Evolutionary conservation across 1,140 invertebrate genomes (phyloP).

Genomic region (Drosophila serrata): DNA sequence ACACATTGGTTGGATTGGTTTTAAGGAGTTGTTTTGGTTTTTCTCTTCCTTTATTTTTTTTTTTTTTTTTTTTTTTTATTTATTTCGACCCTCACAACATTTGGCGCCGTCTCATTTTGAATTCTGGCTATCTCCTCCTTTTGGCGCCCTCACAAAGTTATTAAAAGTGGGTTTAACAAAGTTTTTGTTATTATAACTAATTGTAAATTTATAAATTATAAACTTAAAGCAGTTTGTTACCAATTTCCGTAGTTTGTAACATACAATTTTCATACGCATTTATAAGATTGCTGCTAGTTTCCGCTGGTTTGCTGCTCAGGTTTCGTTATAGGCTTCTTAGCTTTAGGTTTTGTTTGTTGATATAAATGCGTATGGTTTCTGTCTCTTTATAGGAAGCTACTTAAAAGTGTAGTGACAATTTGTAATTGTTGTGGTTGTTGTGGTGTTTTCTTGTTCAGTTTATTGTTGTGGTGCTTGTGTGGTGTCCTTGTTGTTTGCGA

Average conservation of each 20-base stretch:
- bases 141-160: constrained; percentile 25
- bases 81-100: constrained; percentile 38
- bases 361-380: constrained; percentile 42
- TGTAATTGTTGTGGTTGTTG: constrained; percentile 15
- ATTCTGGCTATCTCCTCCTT: constrained; percentile 19
- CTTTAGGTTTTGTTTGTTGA: constrained; percentile 10
- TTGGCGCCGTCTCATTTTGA: constrained; percentile 9
- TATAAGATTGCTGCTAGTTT: constrained; percentile 36
- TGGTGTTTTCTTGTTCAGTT: constrained; percentile 1
- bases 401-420: constrained; percentile 41
- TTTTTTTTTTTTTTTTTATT: constrained; percentile 17
- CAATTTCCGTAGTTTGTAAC: constrained; percentile 36
- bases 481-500: constrained; percentile 16
- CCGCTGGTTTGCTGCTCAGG: constrained; percentile 18
- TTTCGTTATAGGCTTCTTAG: constrained; percentile 4
- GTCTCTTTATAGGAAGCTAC: constrained; percentile 45
- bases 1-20: constrained; percentile 40
- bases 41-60: constrained; percentile 10
- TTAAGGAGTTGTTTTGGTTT: constrained; percentile 24
- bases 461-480: constrained; percentile 6
- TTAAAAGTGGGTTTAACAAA: constrained; percentile 59
- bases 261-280: constrained; percentile 52
- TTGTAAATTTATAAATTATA: constrained; percentile 76
- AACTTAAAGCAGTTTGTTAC: constrained; percentile 75
- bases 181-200: constrained; percentile 65